These are phyloP conservation scores for Emydura subglobosa DNA, from an alignment of 2,113 vertebrate genomes.

Conservation along the genomic window DNA sequence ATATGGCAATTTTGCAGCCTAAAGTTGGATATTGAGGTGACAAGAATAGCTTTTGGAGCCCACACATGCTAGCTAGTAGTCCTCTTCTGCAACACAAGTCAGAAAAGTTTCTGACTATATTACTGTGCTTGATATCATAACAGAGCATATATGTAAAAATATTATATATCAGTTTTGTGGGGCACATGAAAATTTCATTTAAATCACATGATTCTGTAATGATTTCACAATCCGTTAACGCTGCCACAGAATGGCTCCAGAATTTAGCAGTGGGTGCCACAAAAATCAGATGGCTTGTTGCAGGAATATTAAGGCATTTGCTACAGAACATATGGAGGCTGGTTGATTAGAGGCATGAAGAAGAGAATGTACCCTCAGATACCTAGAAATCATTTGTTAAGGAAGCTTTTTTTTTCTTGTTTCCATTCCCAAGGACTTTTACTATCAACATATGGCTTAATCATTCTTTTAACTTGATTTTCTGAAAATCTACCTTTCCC, in stretches of 20 bases:
- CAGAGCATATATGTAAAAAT: not conserved
- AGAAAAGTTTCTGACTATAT: not conserved
- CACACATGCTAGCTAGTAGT: not conserved
- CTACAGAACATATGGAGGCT: not conserved
- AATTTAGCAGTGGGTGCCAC: not conserved
- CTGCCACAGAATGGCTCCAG: not conserved
- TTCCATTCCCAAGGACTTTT: conserved; percentile 10
- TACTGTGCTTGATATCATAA: not conserved
- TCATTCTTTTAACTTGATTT: conserved; percentile 47
- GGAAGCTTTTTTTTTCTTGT: not conserved
- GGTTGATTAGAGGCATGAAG: not conserved
- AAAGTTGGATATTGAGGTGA: not conserved
- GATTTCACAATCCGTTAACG: not conserved
- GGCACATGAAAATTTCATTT: not conserved
- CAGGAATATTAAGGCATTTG: accelerated
- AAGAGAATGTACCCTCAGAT: not conserved
- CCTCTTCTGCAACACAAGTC: not conserved
- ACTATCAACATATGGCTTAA: conserved; percentile 15
- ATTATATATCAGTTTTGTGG: not conserved
- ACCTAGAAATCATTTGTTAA: not conserved
- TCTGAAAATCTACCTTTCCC: conserved; percentile 45
- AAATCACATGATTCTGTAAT: not conserved
- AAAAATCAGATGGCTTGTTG: not conserved
- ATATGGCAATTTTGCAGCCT: not conserved
- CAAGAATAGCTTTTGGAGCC: not conserved